phyloP scores from a whole-genome alignment of 2,797 vertebrate genomes.

The Muscicapa comitata region DNA sequence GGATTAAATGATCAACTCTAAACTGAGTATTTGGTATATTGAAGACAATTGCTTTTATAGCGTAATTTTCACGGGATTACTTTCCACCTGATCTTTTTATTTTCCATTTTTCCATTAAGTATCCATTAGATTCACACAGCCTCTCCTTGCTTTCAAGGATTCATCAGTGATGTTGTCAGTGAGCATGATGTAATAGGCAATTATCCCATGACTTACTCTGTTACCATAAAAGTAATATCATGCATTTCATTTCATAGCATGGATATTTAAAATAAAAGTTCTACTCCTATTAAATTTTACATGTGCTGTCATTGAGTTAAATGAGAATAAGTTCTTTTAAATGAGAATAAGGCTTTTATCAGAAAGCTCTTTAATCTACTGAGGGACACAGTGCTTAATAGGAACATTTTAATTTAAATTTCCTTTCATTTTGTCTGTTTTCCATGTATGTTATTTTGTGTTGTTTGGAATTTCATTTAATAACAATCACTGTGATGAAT shows the following conservation, averaged over 20 bases:
- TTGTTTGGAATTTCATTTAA: constrained; percentile 15
- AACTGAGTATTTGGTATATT: background rate
- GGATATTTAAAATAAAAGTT: background rate
- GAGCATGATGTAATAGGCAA: background rate
- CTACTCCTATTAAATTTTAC: background rate
- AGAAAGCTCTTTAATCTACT: background rate
- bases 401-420: background rate
- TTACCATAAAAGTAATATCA: background rate
- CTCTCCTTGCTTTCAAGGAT: background rate
- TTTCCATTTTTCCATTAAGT: background rate
- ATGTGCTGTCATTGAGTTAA: background rate
- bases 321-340: background rate
- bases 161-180: background rate
- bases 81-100: background rate
- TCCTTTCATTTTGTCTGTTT: background rate
- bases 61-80: background rate
- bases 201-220: background rate
- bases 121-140: background rate
- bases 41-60: background rate
- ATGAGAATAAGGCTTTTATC: background rate
- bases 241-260: background rate
- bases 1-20: background rate
- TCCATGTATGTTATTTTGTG: background rate
- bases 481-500: background rate
- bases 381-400: background rate